Percentiles rank a stretch among this genome's conserved stretches.
Evolutionary conservation across 2,888 invertebrate species (phyloP).

Genomic region (Zelleria hepariella): DNA sequence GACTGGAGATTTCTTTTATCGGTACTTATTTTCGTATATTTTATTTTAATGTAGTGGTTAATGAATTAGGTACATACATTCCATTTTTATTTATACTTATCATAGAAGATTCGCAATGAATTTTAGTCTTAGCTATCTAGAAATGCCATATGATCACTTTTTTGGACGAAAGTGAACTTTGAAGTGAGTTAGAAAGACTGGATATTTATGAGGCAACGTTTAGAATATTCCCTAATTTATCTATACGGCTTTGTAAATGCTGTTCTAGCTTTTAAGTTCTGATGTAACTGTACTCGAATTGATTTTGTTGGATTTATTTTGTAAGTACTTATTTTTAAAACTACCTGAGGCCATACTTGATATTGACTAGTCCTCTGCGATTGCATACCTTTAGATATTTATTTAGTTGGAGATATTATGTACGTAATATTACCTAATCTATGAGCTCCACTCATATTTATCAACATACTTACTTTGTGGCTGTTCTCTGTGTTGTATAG

Average conservation of each 20-base stretch:
- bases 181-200: background rate
- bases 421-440: background rate
- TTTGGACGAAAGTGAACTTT: conserved; percentile 14
- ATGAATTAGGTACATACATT: background rate
- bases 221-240: conserved; percentile 20
- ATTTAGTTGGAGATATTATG: background rate
- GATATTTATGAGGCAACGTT: background rate
- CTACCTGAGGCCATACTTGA: conserved; percentile 48
- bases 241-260: conserved; percentile 22
- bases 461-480: background rate
- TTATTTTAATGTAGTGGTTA: background rate
- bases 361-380: conserved; percentile 32
- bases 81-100: conserved; percentile 2
- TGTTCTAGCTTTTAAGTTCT: conserved; percentile 11
- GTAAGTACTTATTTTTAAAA: conserved; percentile 13
- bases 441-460: background rate
- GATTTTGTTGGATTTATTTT: background rate
- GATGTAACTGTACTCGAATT: background rate
- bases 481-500: no score
- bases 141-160: conserved; percentile 31
- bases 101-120: no score
- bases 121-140: background rate
- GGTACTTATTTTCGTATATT: background rate
- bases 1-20: background rate
- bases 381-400: conserved; percentile 1